phyloP scores from a whole-genome alignment of 2,888 invertebrate species.

The Cheilosia soror region DNA sequence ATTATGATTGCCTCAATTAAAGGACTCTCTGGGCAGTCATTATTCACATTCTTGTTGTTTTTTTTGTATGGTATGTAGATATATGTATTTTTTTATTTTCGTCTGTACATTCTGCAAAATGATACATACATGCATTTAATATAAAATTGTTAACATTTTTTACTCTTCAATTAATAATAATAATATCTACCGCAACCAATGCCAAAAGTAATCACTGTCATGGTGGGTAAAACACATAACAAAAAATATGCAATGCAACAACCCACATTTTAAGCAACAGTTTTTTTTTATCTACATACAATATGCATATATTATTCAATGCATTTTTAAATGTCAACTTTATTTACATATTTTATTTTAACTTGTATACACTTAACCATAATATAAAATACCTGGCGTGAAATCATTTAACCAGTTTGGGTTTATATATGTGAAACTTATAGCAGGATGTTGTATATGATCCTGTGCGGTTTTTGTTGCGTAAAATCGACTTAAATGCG shows the following conservation, averaged over 20 bases:
- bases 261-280: conserved; percentile 20
- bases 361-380: background rate
- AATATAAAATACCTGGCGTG: conserved; percentile 33
- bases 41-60: too few species aligned
- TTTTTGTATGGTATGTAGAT: too few species aligned
- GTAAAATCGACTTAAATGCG: conserved; percentile 38
- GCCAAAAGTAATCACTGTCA: conserved; percentile 16
- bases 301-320: conserved; percentile 36
- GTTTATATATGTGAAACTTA: conserved; percentile 3
- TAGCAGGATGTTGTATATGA: conserved; percentile 8
- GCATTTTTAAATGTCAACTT: conserved; percentile 62
- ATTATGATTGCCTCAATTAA: conserved; percentile 48
- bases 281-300: conserved; percentile 2
- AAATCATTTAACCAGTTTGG: conserved; percentile 33
- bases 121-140: background rate
- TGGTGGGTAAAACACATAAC: background rate
- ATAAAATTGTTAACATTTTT: background rate
- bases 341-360: conserved; percentile 52
- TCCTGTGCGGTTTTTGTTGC: conserved; percentile 38
- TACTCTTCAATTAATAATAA: conserved; percentile 20
- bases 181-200: background rate
- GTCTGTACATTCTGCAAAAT: background rate
- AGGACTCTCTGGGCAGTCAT: conserved; percentile 16
- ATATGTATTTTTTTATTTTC: background rate
- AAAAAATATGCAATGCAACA: background rate